These are phyloP conservation scores for Ochotona curzoniae DNA, from an alignment of 2,113 vertebrate genomes.

Conservation along the genomic window DNA sequence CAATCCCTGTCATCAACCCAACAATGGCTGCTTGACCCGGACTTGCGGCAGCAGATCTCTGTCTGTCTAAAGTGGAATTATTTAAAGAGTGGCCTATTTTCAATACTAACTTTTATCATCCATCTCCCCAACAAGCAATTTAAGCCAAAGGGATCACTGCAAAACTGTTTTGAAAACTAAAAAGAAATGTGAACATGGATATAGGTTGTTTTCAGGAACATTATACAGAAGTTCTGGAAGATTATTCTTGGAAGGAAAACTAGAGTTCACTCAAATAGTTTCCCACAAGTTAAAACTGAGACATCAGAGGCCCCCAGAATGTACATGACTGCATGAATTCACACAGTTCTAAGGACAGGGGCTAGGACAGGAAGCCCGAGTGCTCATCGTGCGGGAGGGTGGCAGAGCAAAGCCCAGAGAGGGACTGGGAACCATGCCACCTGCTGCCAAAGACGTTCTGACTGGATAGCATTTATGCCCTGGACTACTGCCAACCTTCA, in stretches of 20 bases:
- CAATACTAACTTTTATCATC: not conserved
- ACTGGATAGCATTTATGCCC: not conserved
- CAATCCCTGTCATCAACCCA: not conserved
- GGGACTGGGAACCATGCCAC: rapidly evolving
- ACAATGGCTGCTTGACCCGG: too few relatives aligned
- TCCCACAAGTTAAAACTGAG: not conserved
- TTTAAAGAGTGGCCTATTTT: not conserved
- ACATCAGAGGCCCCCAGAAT: not conserved
- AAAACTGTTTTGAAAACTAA: not conserved
- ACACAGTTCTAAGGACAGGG: not conserved
- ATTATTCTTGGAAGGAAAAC: not conserved
- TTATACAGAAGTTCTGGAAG: not conserved
- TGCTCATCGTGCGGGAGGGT: too few relatives aligned
- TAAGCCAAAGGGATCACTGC: not conserved
- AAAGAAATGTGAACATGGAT: not conserved
- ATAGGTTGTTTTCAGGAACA: not conserved
- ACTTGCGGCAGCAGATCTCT: not conserved
- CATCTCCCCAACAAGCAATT: not conserved
- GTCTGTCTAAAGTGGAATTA: not conserved
- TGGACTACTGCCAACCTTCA: not conserved
- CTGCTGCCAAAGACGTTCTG: not conserved
- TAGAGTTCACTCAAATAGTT: not conserved
- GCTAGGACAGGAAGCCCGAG: too few relatives aligned
- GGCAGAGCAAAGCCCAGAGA: not conserved
- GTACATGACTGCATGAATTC: not conserved